These are phyloP conservation scores for Onthophagus taurus DNA, from an alignment of 1,140 invertebrate genomes.

Conservation along the genomic window DNA sequence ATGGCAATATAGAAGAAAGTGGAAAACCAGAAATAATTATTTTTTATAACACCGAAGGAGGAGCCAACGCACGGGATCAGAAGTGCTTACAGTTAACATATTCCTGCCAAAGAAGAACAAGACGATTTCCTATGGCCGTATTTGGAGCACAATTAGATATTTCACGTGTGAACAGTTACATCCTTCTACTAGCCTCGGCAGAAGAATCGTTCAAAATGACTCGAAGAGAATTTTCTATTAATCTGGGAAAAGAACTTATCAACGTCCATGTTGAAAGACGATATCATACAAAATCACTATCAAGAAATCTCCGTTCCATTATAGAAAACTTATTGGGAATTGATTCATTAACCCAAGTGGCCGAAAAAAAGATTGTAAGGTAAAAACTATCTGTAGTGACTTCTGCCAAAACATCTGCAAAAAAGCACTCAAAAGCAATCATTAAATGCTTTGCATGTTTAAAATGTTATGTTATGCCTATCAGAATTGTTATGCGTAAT, in stretches of 20 bases:
- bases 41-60: constrained; percentile 25
- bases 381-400: background rate
- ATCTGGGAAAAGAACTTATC: too few species aligned
- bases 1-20: constrained; percentile 2
- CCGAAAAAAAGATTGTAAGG: constrained; percentile 1
- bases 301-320: background rate
- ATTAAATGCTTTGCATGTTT: constrained; percentile 1
- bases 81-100: constrained; percentile 31
- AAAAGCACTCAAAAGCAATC: background rate
- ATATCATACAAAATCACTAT: background rate
- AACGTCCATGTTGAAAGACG: background rate
- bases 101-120: constrained; percentile 27
- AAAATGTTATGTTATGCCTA: background rate
- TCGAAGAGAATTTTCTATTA: too few species aligned
- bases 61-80: constrained; percentile 34
- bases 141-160: constrained; percentile 29
- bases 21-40: constrained; percentile 8
- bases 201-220: too few species aligned
- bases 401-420: background rate
- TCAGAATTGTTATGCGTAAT: too few species aligned
- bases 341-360: background rate
- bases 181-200: too few species aligned
- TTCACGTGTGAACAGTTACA: too few species aligned
- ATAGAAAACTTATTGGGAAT: background rate
- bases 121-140: constrained; percentile 37